These are phyloP conservation scores for Aphelenchoides avenae DNA, from an alignment of 1,140 invertebrate species.

Conservation along the genomic window DNA sequence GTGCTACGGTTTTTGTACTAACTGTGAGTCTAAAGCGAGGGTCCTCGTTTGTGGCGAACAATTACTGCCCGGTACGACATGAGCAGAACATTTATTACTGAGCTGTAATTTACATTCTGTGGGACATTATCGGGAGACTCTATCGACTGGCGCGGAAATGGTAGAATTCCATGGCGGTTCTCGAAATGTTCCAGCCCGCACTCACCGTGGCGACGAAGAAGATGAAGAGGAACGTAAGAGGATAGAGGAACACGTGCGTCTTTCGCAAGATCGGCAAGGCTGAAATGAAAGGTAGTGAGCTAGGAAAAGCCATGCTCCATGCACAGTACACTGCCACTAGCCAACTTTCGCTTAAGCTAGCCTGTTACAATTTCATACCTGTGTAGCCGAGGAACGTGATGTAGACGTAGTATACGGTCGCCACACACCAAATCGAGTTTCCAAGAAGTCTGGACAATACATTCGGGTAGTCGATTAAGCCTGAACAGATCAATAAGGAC, in stretches of 20 bases:
- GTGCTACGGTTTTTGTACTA: no score
- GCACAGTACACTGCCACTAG: not conserved
- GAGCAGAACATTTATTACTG: no score
- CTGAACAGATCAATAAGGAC: conserved; percentile 6
- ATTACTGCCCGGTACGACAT: no score
- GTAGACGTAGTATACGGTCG: conserved; percentile 86
- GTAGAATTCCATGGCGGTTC: conserved; percentile 75
- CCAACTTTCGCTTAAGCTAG: conserved; percentile 7
- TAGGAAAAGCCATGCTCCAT: not conserved
- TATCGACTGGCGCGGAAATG: conserved; percentile 62
- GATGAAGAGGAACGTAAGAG: conserved; percentile 74
- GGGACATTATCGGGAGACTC: no score
- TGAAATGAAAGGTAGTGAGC: conserved; percentile 62
- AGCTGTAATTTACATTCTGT: no score
- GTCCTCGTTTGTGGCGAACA: no score
- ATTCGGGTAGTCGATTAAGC: conserved; percentile 47
- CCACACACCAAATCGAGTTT: conserved; percentile 88
- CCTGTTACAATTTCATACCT: conserved; percentile 67
- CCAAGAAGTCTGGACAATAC: conserved; percentile 75
- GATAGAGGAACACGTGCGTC: conserved; percentile 79
- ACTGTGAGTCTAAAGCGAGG: no score
- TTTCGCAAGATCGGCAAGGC: conserved; percentile 77
- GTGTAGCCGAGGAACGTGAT: conserved; percentile 97
- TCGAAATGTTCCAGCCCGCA: conserved; percentile 67
- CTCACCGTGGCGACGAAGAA: conserved; percentile 74